These are phyloP conservation scores for Pterophyllum scalare DNA, from an alignment of 2,113 vertebrate species.

Conservation along the genomic window DNA sequence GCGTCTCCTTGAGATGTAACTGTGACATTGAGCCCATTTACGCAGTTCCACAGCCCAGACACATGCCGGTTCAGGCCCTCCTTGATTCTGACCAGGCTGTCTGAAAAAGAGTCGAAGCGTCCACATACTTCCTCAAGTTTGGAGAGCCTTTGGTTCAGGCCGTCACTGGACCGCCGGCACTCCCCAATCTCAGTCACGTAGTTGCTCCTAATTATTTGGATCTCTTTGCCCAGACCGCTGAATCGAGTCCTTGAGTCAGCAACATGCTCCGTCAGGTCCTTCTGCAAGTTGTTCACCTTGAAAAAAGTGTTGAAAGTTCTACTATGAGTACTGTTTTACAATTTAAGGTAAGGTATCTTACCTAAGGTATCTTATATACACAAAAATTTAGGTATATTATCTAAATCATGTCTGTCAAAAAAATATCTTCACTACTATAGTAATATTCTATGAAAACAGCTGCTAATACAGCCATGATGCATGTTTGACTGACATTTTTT, in stretches of 20 bases:
- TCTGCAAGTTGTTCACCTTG: conserved; percentile 84
- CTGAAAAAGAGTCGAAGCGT: conserved; percentile 83
- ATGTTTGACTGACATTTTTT: too few relatives aligned
- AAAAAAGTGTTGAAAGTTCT: conserved; percentile 9
- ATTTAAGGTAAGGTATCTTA: too few relatives aligned
- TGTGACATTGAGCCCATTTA: conserved; percentile 86
- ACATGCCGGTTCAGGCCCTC: conserved; percentile 88
- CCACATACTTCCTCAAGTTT: conserved; percentile 88
- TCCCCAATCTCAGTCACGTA: conserved; percentile 78
- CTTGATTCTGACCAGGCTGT: conserved; percentile 84
- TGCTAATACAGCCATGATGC: too few relatives aligned
- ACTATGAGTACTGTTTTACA: conserved; percentile 10
- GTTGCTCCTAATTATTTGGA: conserved; percentile 73
- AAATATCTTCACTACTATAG: conserved; percentile 40
- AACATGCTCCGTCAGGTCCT: conserved; percentile 77
- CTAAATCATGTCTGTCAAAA: conserved; percentile 7
- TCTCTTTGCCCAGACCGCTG: conserved; percentile 71
- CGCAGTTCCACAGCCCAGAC: conserved; percentile 86
- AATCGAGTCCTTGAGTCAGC: conserved; percentile 82
- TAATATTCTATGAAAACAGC: not conserved
- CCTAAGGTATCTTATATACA: conserved; percentile 20
- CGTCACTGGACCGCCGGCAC: conserved; percentile 73
- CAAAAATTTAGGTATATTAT: conserved; percentile 37
- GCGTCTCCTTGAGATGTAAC: conserved; percentile 76
- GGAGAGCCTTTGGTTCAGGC: conserved; percentile 83